A percentile compares a stretch with the other conserved stretches of the same genome.
These are phyloP conservation scores for Agapornis canus DNA, from an alignment of 2,797 vertebrate species.

Conservation along the genomic window DNA sequence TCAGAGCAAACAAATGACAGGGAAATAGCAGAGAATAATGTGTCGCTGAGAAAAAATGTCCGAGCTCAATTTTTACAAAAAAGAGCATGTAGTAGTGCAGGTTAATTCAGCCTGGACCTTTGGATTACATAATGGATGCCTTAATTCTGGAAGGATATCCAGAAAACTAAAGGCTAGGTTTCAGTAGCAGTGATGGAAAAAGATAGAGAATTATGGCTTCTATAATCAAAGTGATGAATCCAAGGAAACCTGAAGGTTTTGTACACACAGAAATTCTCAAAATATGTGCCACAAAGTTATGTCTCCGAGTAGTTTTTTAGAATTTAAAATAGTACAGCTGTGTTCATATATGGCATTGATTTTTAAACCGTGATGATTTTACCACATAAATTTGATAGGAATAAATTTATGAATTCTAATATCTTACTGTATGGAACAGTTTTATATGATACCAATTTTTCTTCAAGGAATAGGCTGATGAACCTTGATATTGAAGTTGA, in stretches of 20 bases:
- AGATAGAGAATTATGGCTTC: neutral
- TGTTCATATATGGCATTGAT: rapidly evolving
- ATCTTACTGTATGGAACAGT: neutral
- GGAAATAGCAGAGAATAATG: neutral
- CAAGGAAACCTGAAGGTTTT: neutral
- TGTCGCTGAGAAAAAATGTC: neutral
- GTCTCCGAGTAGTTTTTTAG: neutral
- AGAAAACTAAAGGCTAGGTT: neutral
- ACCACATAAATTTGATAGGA: neutral
- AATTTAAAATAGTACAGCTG: neutral
- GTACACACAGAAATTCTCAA: neutral
- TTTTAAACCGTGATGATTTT: neutral
- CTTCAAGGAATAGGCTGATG: neutral
- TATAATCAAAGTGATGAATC: neutral
- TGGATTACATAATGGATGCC: neutral
- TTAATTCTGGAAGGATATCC: neutral
- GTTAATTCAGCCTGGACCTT: neutral
- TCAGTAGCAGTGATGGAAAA: neutral
- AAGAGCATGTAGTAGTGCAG: neutral
- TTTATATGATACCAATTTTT: neutral
- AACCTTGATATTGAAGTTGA: neutral
- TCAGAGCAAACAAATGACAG: neutral
- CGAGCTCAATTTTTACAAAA: neutral
- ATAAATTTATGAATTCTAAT: neutral
- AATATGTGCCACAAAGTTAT: neutral